A percentile compares a stretch with the other conserved stretches of the same genome.
phyloP scores from a whole-genome alignment of 2,113 vertebrate genomes.

The Oryzias woworae region DNA sequence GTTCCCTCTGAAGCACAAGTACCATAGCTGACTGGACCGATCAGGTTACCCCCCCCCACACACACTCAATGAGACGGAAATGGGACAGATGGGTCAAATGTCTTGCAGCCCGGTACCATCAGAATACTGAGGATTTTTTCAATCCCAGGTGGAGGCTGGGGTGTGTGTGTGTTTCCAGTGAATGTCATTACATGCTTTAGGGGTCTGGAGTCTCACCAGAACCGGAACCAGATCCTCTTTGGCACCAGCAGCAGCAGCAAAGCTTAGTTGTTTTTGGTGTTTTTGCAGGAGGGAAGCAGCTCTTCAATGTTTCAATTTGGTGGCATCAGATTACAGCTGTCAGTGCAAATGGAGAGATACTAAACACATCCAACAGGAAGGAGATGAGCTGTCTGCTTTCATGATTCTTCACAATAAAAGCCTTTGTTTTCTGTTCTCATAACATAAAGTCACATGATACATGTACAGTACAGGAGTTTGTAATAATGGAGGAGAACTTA shows the following conservation, averaged over 20 bases:
- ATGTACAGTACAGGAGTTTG: no score
- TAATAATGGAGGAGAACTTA: no score
- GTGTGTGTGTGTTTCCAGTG: background rate
- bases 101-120: constrained; percentile 4
- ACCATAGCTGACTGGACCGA: constrained; percentile 41
- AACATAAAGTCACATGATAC: no score
- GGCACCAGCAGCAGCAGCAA: background rate
- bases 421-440: no score
- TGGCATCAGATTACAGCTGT: background rate
- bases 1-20: constrained; percentile 39
- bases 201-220: background rate
- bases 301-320: constrained; percentile 41
- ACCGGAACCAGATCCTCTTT: background rate
- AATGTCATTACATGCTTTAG: background rate
- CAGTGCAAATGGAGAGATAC: background rate
- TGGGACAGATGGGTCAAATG: constrained; percentile 43
- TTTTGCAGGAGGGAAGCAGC: constrained; percentile 5
- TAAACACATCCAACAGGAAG: no score
- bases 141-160: constrained; percentile 8
- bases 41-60: constrained; percentile 58
- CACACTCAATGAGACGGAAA: constrained; percentile 42
- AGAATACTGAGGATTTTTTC: constrained; percentile 7
- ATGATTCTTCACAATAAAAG: background rate
- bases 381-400: background rate
- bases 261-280: background rate